Base-by-base conservation (phyloP, 2,888 invertebrate genomes). In the Chromoteleia sp. region DNA sequence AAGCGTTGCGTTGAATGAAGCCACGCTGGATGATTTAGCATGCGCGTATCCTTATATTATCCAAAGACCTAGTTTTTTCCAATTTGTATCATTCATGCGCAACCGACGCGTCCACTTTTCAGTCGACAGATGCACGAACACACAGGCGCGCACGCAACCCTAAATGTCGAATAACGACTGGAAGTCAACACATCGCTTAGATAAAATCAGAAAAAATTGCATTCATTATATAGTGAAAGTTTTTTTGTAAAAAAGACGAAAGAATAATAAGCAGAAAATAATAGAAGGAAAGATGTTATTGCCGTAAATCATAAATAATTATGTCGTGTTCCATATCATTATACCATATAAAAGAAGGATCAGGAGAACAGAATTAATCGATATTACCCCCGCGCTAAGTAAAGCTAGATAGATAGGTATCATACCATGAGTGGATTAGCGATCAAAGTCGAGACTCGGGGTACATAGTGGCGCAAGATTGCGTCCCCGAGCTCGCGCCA, bases 301-400 rank as follows among this genome's bases (percentile, higher is more conserved):
- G 78, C 80, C 45, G 83, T 82, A 84, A 86, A 85, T 84, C 86
- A 84, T 89, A 85, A 87, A 84, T 89, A 86, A 86, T 86, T 85
- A 86, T 87, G 86, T 85, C 86, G 86, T 86, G 86, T 88, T 87
- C 85, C 89, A 90, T 90, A 89, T 89, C 89, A 88, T 87, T 84
- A 85, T 75, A 81, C 84, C 83, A 82, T 85, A 79, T 83, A 65
- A 50, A 52, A 76, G n/a, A 48, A 45, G 6, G 70, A 76, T 45
- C 63, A 50, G 82, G 71, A 58, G 36, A 70, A 74, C 59, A 82
- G 78, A 82, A 80, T 81, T 83, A 74, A 67, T 75, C 82, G 81
- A 83, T 85, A 83, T 83, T 84, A 82, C 78, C 73, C 80, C 25
- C 12, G 21, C 56, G 75, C 83, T 4, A 6, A 33, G 68, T 81